Percentiles rank a stretch among this genome's conserved stretches.
phyloP scores from a whole-genome alignment of 2,797 vertebrate genomes.

The Poeciliopsis paucimaculata region DNA sequence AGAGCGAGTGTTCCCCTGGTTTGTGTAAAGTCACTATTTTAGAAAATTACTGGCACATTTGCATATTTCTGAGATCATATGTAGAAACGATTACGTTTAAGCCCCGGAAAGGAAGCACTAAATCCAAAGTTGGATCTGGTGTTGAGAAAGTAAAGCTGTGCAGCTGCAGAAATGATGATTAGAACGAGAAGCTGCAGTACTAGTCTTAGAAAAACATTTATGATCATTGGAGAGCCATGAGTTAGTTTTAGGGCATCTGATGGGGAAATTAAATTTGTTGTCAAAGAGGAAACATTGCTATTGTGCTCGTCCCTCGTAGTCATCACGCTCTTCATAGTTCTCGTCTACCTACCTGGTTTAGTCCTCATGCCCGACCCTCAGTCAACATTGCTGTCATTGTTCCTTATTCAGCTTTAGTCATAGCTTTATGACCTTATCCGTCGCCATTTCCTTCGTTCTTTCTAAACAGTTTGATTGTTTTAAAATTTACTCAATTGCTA shows the following conservation, averaged over 20 bases:
- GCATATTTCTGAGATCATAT: background rate
- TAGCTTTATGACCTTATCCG: background rate
- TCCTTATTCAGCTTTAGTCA: background rate
- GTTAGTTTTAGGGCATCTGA: background rate
- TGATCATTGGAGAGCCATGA: background rate
- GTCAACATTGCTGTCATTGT: background rate
- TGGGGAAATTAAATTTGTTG: background rate
- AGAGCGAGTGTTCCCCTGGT: background rate
- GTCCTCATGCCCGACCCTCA: background rate
- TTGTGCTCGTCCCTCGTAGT: background rate
- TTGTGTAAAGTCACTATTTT: background rate
- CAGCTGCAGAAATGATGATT: background rate
- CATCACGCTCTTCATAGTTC: background rate
- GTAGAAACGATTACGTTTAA: background rate
- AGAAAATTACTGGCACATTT: background rate
- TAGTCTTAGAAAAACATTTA: background rate
- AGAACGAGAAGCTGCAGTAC: background rate
- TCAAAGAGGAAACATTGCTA: background rate
- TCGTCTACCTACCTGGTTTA: background rate
- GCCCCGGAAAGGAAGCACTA: background rate
- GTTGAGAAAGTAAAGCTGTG: background rate
- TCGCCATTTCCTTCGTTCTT: background rate
- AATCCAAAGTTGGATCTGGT: background rate
- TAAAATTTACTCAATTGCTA: no score
- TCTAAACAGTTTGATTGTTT: no score